These are phyloP conservation scores for Stenodera caucasica DNA, from an alignment of 2,888 invertebrate genomes.

Conservation along the genomic window DNA sequence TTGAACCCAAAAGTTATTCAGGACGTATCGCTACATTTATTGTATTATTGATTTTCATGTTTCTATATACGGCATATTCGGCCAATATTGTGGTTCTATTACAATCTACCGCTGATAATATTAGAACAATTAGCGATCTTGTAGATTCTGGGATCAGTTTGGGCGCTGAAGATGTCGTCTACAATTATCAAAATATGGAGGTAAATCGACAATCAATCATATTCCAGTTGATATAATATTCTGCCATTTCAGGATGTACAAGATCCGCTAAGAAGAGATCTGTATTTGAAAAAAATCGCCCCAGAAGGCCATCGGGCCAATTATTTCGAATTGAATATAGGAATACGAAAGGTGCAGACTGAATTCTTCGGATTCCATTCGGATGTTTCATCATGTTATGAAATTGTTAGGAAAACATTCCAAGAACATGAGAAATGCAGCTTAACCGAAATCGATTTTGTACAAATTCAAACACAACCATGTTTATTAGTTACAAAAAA, in stretches of 20 bases:
- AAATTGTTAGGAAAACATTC: conserved; percentile 66
- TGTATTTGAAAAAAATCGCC: conserved; percentile 67
- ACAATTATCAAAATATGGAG: conserved; percentile 69
- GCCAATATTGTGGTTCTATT: conserved; percentile 75
- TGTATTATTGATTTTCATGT: conserved; percentile 56
- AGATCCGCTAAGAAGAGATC: conserved; percentile 64
- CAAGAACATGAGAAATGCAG: conserved; percentile 77
- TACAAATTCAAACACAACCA: conserved; percentile 62
- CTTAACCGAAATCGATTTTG: conserved; percentile 63
- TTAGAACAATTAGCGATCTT: conserved; percentile 66
- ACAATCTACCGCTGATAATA: conserved; percentile 71
- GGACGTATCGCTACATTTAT: no score
- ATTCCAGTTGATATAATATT: no score
- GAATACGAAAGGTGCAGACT: conserved; percentile 62
- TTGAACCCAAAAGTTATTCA: no score
- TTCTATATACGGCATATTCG: conserved; percentile 73
- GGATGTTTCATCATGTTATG: conserved; percentile 71
- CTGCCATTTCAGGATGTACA: no score
- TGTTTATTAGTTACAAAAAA: conserved; percentile 65
- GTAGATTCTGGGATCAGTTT: conserved; percentile 66
- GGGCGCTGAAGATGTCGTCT: conserved; percentile 70
- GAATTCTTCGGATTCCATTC: conserved; percentile 74
- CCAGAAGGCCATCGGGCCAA: conserved; percentile 62
- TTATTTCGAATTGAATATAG: conserved; percentile 65
- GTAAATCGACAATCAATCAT: conserved; percentile 57